Percentiles rank a stretch among this genome's conserved stretches.
Conservation (phyloP, 35 echinoderm and acorn worm genomes). For the Apostichopus parvimensis region DNA sequence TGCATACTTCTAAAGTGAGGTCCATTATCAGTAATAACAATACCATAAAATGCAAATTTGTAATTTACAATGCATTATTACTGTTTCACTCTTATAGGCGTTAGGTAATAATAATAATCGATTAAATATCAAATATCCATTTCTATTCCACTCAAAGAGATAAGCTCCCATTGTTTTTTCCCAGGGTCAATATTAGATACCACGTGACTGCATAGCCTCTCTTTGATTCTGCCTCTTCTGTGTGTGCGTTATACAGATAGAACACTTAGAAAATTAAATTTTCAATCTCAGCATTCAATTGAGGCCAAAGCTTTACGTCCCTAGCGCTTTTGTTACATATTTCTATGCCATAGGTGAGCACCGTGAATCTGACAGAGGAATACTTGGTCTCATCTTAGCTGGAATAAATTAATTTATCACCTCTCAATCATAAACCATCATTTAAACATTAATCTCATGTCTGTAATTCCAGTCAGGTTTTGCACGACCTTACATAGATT, state of each 20-base stretch:
- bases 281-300: conserved; percentile 4
- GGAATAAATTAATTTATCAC: conserved; percentile 1
- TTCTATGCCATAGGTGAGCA: conserved; percentile 2
- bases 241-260: too few relatives aligned
- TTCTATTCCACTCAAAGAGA: conserved; percentile 15
- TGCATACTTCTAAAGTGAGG: not conserved
- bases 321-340: not conserved
- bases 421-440: not conserved
- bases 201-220: too few relatives aligned
- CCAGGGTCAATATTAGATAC: too few relatives aligned
- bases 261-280: not conserved
- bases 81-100: conserved; percentile 19
- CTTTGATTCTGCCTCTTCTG: too few relatives aligned
- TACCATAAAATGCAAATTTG: not conserved
- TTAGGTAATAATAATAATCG: conserved; percentile 3
- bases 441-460: not conserved
- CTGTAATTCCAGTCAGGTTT: too few relatives aligned
- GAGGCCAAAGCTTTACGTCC: not conserved
- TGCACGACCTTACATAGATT: too few relatives aligned
- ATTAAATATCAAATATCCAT: not conserved
- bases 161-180: not conserved
- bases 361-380: not conserved
- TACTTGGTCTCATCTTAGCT: not conserved
- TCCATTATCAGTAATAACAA: conserved; percentile 4
- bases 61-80: conserved; percentile 21